phyloP scores from a whole-genome alignment of 2,888 invertebrate species.

The Acrobasis repandana region DNA sequence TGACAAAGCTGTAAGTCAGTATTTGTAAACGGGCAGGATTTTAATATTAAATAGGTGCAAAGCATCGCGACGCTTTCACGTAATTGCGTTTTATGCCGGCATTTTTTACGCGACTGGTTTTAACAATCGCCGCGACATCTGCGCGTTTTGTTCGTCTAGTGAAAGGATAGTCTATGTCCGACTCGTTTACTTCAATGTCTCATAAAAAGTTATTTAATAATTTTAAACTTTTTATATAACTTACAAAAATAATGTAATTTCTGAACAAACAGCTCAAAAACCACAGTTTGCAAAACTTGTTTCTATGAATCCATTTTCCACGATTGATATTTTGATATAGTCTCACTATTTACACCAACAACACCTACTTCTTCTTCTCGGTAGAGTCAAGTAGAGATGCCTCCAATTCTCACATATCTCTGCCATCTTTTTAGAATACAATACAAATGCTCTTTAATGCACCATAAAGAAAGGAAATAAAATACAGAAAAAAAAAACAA shows the following conservation, averaged over 20 bases:
- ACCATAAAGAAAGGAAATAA: no score
- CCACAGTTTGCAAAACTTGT: no score
- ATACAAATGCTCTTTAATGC: no score
- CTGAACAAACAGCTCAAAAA: not conserved
- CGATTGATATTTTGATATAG: no score
- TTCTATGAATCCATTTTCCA: no score
- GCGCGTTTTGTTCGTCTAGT: slow-evolving; percentile 4
- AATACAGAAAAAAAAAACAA: no score
- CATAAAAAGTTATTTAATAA: slow-evolving; percentile 9
- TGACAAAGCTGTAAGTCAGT: not conserved
- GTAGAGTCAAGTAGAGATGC: no score
- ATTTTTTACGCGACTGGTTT: slow-evolving; percentile 19
- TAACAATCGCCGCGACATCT: slow-evolving; percentile 19
- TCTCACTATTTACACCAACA: no score
- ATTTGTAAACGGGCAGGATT: not conserved
- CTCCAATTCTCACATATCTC: no score
- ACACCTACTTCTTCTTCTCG: no score
- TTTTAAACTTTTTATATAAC: not conserved
- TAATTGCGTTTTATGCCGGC: slow-evolving; percentile 16
- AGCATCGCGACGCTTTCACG: slow-evolving; percentile 16
- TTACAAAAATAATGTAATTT: not conserved
- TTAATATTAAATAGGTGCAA: slow-evolving; percentile 12
- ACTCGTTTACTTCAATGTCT: slow-evolving; percentile 4
- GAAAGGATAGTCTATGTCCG: slow-evolving; percentile 10
- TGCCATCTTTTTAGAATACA: no score